Evolutionary conservation across 2,113 vertebrate species (phyloP), one percentile per base, ranked within the genome.

Genomic region (Ameiurus melas): DNA sequence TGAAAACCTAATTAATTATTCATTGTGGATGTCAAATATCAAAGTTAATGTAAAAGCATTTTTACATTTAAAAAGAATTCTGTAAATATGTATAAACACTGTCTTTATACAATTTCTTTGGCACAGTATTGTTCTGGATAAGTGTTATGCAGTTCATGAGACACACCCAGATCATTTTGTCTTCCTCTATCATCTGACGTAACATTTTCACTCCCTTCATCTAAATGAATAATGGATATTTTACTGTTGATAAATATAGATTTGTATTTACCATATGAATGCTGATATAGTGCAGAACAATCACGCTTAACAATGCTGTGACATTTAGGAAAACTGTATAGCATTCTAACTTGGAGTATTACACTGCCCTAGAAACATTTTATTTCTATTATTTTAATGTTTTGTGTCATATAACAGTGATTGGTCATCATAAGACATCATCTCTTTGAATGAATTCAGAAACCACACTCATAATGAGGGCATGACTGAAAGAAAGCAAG

Each of bases 91-190:
- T 47, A 47, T 58, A 68, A 64, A 17, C 25, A 30, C 62, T 47
- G 47, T 81, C 64, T 33, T 55, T 75, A 14, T 36, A 33, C n/a
- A 33, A 60, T 51, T 73, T 82, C 33, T 78, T 30, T 25, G 5
- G 30, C 2, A 36, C 55, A 75, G 51, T 64, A 66, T 81, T 83
- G 13, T 71, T 33, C 75, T 19, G 75, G 66, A 86, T 51, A 77
- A 33, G 2, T 87, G 36, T 85, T 85, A 43, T 6, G 78, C 30
- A 27, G 47, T 75, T 83, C 36, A 73, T 20, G 19, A 57, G 86
- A 85, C 83, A 82, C 85, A 85, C 88, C 90, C 83, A 89, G 82
- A 87, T 80, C 71, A 86, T 47, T 84, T 78, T 89, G 73, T 83
- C 71, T 66, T 36, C 53, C 43, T 88, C 68, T 68, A 83, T 58